Base-by-base conservation (phyloP, 2,888 invertebrate species). In the Matsumyia berberina region DNA sequence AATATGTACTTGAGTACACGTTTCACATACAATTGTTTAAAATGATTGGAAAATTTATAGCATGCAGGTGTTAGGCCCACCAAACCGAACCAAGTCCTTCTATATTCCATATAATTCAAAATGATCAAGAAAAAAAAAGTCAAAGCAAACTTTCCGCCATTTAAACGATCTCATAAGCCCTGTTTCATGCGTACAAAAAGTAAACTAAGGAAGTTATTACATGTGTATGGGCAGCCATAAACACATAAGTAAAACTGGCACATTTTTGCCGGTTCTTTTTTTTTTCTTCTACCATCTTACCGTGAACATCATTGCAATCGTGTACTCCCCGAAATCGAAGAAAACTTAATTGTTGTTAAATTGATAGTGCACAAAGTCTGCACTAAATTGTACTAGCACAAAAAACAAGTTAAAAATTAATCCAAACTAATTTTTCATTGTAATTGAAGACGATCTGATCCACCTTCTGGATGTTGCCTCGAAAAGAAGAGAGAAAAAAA, bases 221-320 rank as follows among this genome's bases (percentile, higher is more conserved):
- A 24, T 19, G 12, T 57, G n/a, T 44, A 46, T 49, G 24, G 24
- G 24, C 24, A 42, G 8, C 9, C 39, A 57, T 51, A 64, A 15
- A 58, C 19, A 64, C 42, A 64, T 51, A 31, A 51, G 7, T 33
- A 57, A 35, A 49, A 62, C 15, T 42, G 55, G 19, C 39, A 74
- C 42, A 67, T 76, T 81, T 80, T 74, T 69, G 70, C 86, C 86
- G 78, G 85, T 69, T 69, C 39, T 46, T 49, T 58, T 60, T 60
- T 77, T 58, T 58, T 60, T 60, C 74, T 58, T 69, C n/a, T 51
- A 31, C 15, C 33, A 83, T 88, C 90, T 92, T 91, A 93, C 93
- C 89, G 93, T 93, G 90, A 93, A 93, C 93, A 93, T 93, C 93
- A 93, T 93, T 87, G 91, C 91, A 70, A 66, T 53, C 17, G 64